Base-by-base conservation (phyloP, 2,113 vertebrate genomes). In the Varanus salvator region DNA sequence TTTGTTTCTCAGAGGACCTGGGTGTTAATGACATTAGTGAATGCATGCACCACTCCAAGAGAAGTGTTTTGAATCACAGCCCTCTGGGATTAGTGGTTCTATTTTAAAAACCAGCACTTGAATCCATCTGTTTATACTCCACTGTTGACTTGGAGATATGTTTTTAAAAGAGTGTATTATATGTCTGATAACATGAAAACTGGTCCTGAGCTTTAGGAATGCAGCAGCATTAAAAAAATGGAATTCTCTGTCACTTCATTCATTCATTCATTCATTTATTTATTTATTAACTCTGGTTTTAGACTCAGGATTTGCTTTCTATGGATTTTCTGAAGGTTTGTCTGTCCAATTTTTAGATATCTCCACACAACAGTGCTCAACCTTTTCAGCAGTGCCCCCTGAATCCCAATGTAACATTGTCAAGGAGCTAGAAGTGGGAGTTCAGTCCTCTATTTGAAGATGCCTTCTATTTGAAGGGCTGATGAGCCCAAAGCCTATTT, bases 11-110 rank as follows among this genome's bases (percentile, higher is more conserved):
- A 92, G 76, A 86, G 60, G 78, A n/a, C 72, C 69, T 91, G 87
- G 6, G 23, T 34, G 89, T 31, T 92, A 60, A 77, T 96, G 94
- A 91, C 91, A 95, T 93, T 91, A 92, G 93, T 89, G 71, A 75
- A 86, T 14, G 44, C 21, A 57, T 4, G 44, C 12, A 29, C 52
- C 27, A 23, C n/a, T 86, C 76, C 85, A 76, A 60, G 92, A 93
- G 92, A 89, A 89, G 6, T 87, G 89, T 89, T 54, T 95, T 90
- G 87, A 90, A 91, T 34, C 0, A 0, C 9, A 38, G 72, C 66
- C 95, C 94, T 89, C 71, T 90, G 64, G 91, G 80, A 95, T 57
- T 69, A 87, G 0, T 7, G 81, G 11, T 87, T 44, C 66, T 88
- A 95, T 90, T 66, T 66, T 92, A 89, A 94, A 85, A 54, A 1